Base-by-base conservation (phyloP, 2,888 invertebrate genomes). In the Drosophila melanocephala region DNA sequence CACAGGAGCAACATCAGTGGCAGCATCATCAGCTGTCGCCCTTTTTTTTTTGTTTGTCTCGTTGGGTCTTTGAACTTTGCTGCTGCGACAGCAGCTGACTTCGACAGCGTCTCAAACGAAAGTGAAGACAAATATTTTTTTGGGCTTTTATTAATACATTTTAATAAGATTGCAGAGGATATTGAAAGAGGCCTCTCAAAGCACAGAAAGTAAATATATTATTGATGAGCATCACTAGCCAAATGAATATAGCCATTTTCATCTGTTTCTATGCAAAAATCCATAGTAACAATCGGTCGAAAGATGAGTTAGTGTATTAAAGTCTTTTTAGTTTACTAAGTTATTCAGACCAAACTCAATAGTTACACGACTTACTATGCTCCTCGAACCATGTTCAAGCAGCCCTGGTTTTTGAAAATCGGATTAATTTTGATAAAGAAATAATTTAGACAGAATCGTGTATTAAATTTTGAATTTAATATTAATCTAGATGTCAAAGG, bases 1-100 rank as follows among this genome's bases (percentile, higher is more conserved):
- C 63, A 69, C 69, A 75, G 79, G 72, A 77, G 83, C 67, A 73
- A 10, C 51, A 52, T 30, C 59, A 56, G 51, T 55, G 35, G 37
- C 66, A 61, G 53, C 76, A 72, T 70, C 80, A 82, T 73, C 80
- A 82, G 81, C 81, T 81, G 81, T 82, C 82, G 69, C 73, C 28
- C 51, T 28, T 19, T 10, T 33, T 12, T 33, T 22, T 5, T 14
- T 10, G 5, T 12, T 26, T 14, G 19, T 62, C n/a, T 42, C 47
- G n/a, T 55, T 79, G 71, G 81, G 77, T 82, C 82, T 65, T 81
- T 81, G 81, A 81, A 81, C 81, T 72, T 82, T 69, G 14, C 16
- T 33, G 35, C 72, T 28, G 53, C 14, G 51, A 68, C 73, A 79
- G 70, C 79, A 76, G 79, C 66, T 79, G 79, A 72, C 62, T 57